These are phyloP conservation scores for Mirza zaza DNA, from an alignment of 2,113 vertebrate species.

Conservation along the genomic window DNA sequence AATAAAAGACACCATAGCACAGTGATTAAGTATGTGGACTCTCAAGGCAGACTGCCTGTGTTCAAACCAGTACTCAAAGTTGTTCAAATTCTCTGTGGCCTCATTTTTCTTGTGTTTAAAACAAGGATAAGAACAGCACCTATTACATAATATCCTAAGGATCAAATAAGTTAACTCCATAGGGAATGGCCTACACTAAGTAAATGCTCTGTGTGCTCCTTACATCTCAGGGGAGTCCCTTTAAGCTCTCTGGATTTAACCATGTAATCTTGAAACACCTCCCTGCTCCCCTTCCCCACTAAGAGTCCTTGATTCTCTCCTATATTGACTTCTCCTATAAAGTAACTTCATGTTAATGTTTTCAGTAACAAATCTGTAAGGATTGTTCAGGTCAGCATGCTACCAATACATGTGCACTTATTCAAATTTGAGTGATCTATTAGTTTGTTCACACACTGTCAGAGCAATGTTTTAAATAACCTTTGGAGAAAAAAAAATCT, in stretches of 20 bases:
- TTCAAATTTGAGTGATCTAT: not conserved
- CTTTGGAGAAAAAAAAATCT: not conserved
- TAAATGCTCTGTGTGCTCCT: not conserved
- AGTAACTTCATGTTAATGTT: not conserved
- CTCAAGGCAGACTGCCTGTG: not conserved
- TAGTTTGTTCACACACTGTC: not conserved
- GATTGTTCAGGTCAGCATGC: not conserved
- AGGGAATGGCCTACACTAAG: not conserved
- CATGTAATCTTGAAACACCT: not conserved
- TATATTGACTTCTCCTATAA: not conserved
- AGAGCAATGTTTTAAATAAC: not conserved
- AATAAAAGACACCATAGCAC: not conserved
- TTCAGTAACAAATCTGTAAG: not conserved
- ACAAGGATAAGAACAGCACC: too few species aligned
- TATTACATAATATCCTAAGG: not conserved
- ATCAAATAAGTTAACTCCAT: not conserved
- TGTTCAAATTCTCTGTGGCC: not conserved
- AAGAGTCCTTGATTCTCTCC: not conserved
- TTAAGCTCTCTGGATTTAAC: not conserved
- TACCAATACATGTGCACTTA: not conserved
- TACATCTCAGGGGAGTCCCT: not conserved
- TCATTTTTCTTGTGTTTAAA: not conserved
- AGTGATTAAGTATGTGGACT: too few species aligned
- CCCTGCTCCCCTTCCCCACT: fast-evolving
- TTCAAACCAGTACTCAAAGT: not conserved